Conservation (phyloP, 2,797 vertebrate species). For the Brotogeris chrysoptera region DNA sequence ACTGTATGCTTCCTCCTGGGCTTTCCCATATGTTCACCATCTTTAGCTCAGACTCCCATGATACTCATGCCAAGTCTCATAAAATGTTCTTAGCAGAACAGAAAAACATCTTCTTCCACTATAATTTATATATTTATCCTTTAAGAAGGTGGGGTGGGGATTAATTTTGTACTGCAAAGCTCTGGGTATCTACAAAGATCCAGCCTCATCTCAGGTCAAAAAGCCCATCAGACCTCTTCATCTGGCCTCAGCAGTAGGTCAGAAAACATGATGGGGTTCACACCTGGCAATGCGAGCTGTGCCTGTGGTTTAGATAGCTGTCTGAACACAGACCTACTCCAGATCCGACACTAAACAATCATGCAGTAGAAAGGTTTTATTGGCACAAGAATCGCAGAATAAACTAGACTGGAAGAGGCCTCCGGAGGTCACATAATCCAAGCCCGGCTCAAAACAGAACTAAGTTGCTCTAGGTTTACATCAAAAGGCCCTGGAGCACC, state of each 20-base stretch:
- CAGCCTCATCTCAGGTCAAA: neutral
- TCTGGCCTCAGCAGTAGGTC: neutral
- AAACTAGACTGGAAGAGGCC: neutral
- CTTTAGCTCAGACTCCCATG: conserved; percentile 31
- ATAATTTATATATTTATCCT: neutral
- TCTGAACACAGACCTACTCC: neutral
- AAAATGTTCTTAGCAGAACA: neutral
- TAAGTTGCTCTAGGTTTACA: neutral
- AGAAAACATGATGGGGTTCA: rapidly evolving
- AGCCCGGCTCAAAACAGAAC: rapidly evolving
- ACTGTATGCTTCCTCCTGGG: neutral
- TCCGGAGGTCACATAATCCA: neutral
- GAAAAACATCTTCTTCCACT: neutral
- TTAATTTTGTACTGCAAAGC: neutral
- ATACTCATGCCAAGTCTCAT: conserved; percentile 4
- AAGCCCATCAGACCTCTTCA: neutral
- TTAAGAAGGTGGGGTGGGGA: neutral
- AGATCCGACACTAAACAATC: neutral
- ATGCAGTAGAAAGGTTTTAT: neutral
- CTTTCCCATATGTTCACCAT: conserved; percentile 36
- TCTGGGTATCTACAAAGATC: neutral
- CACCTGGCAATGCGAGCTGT: rapidly evolving
- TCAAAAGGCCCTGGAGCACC: neutral
- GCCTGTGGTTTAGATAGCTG: neutral
- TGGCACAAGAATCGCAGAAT: neutral